Conservation (phyloP, 2,113 vertebrate species). For the Barnardius zonarius region DNA sequence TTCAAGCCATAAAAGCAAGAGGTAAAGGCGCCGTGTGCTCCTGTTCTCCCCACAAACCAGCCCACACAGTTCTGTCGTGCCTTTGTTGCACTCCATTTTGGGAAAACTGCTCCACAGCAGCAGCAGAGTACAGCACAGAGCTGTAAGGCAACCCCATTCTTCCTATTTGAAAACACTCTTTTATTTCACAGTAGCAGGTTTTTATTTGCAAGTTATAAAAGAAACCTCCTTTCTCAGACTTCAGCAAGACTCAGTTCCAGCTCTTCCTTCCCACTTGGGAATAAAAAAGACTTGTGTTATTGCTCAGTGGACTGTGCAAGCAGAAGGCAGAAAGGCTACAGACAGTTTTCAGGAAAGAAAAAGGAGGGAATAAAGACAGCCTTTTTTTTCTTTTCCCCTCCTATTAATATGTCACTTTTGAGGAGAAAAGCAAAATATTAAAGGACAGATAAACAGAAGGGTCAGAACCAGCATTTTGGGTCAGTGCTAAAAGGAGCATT, state of each 20-base stretch:
- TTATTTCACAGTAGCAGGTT: neutral
- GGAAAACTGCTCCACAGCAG: neutral
- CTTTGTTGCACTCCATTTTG: neutral
- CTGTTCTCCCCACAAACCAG: neutral
- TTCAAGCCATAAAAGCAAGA: neutral
- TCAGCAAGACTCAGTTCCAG: slow-evolving; percentile 9
- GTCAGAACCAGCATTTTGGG: neutral
- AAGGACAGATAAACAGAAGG: neutral
- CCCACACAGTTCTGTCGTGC: neutral
- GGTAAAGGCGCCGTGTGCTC: neutral
- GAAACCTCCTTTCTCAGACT: slow-evolving; percentile 21
- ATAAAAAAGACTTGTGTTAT: slow-evolving; percentile 17
- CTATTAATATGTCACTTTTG: neutral
- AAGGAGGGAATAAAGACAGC: neutral
- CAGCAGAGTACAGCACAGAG: neutral
- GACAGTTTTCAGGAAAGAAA: neutral
- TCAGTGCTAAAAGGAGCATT: neutral
- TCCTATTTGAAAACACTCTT: neutral
- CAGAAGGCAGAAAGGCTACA: slow-evolving; percentile 24
- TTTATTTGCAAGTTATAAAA: slow-evolving; percentile 23
- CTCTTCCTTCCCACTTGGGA: neutral
- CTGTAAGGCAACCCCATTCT: neutral
- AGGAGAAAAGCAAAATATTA: neutral
- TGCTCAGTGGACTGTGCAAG: slow-evolving; percentile 48
- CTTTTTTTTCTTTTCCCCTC: too few relatives aligned